Evolutionary conservation across 2,888 invertebrate species (phyloP), one percentile per base, ranked within the genome.

Genomic region (Priocnemis perturbator): DNA sequence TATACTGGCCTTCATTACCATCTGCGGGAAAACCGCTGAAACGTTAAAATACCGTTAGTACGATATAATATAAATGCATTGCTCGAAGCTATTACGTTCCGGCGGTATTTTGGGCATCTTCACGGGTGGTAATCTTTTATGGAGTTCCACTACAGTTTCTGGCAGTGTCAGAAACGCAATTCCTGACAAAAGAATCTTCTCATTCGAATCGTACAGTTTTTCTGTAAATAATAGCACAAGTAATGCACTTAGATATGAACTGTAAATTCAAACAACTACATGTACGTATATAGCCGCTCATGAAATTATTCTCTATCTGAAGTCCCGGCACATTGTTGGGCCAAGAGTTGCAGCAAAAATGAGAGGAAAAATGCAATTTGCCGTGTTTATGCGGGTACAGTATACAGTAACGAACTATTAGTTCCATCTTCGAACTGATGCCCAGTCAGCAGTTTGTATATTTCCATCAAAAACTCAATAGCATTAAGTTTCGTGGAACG

Each of bases 161-260:
- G 88, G 86, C 30, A 89, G 72, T 11, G 86, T 83, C 52, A 88
- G 74, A 60, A 87, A 85, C 47, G 87, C 86, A 30, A 89, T 88
- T 0, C 83, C 83, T n/a, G 89, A 85, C 63, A 89, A 65, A 47
- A 88, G 83, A 21, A 89, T 83, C 72, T 83, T 82, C 64, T 88
- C 87, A 21, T 85, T 86, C 67, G 84, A 85, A 45, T 80, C 81
- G n/a, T 88, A 89, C 50, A 64, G 11, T n/a, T 73, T 68, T 67
- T 84, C 87, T 88, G 62, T n/a, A 74, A 77, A 64, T 37, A 67
- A n/a, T 47, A n/a, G 2, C 47, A 17, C 19, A n/a, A 17, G 19
- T 19, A 45, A 11, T 14, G 21, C 55, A 37, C 17, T 30, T 1
- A 3, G 37, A 44, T 19, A 20, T 15, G 20, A 52, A 26, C 5